A percentile compares a stretch with the other conserved stretches of the same genome.
Evolutionary conservation across 2,797 vertebrate species (phyloP).

Genomic region (Nasua narica): DNA sequence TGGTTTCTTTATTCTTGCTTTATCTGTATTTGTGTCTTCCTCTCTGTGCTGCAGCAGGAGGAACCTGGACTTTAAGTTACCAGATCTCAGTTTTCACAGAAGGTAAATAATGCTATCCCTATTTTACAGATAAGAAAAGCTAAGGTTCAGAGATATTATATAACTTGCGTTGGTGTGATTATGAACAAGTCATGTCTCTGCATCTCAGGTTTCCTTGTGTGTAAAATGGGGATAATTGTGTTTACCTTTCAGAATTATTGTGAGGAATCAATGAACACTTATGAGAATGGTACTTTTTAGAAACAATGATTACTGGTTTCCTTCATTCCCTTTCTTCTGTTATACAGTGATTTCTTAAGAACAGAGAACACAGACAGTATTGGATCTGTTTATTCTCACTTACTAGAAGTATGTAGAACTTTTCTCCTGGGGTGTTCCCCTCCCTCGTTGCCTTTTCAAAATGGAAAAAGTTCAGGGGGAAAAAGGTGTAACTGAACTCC

Average conservation of each 20-base stretch:
- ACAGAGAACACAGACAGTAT: neutral
- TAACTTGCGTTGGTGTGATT: slow-evolving; percentile 41
- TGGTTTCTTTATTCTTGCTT: slow-evolving; percentile 5
- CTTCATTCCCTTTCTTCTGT: neutral
- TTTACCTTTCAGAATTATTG: neutral
- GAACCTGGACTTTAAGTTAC: neutral
- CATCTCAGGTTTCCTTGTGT: slow-evolving; percentile 16
- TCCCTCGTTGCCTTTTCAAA: neutral
- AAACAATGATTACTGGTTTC: neutral
- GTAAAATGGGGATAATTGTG: neutral
- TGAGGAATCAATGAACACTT: slow-evolving; percentile 23
- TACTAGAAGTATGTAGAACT: slow-evolving; percentile 43
- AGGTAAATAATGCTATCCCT: slow-evolving; percentile 16
- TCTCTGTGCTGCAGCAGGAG: neutral
- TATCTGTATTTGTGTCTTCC: slow-evolving; percentile 16
- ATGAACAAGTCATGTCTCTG: neutral
- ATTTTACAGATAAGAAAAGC: slow-evolving; percentile 16
- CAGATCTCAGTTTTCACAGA: slow-evolving; percentile 1
- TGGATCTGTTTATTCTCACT: neutral
- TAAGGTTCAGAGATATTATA: neutral
- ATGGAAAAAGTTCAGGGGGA: neutral
- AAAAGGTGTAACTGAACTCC: neutral
- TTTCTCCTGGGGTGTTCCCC: neutral
- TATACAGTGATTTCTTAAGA: slow-evolving; percentile 24
- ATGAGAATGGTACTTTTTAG: neutral